Conservation (phyloP, 2,888 invertebrate genomes). For the Nowickia ferox region DNA sequence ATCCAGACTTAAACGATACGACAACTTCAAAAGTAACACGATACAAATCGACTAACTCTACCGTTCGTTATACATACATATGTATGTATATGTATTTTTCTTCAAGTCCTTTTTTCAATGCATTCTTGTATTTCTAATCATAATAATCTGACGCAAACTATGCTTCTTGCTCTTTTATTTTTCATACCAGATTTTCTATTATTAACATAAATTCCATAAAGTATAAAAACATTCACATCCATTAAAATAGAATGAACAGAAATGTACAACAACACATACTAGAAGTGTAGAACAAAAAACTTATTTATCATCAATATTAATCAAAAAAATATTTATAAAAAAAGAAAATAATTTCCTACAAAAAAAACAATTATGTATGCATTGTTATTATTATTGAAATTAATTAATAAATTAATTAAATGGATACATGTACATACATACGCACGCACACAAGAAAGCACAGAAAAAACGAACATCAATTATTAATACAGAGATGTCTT, state of each 20-base stretch:
- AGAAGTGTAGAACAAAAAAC: background rate
- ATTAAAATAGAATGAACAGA: background rate
- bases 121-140: too few relatives aligned
- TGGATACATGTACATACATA: background rate
- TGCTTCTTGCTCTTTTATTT: too few relatives aligned
- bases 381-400: slow-evolving; percentile 11
- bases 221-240: background rate
- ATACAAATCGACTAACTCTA: too few relatives aligned
- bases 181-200: background rate
- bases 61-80: too few relatives aligned
- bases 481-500: slow-evolving; percentile 18
- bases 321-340: background rate
- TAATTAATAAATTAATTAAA: slow-evolving; percentile 29
- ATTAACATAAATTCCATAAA: background rate
- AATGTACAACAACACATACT: background rate
- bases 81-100: too few relatives aligned
- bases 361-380: background rate
- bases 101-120: too few relatives aligned
- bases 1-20: too few relatives aligned
- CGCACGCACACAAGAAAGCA: slow-evolving; percentile 14
- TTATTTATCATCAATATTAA: background rate
- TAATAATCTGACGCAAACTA: too few relatives aligned
- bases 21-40: too few relatives aligned
- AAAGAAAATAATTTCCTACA: background rate
- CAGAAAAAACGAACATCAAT: slow-evolving; percentile 35